These are phyloP conservation scores for Apodemus agrarius DNA, from an alignment of 2,797 vertebrate genomes.

Conservation along the genomic window DNA sequence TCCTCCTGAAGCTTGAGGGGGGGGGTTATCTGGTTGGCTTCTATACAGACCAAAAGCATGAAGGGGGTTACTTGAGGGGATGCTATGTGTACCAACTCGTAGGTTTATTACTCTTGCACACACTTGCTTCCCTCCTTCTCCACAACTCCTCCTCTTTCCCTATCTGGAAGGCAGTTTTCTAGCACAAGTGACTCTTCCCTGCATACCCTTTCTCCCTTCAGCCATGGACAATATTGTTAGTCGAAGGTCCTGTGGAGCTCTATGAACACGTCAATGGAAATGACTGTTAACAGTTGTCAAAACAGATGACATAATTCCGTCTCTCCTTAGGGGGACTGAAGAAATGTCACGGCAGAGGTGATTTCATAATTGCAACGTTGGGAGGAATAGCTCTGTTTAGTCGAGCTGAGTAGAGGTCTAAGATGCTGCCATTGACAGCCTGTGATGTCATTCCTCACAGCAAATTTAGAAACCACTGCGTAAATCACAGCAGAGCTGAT, in stretches of 20 bases:
- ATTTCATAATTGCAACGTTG: conserved; percentile 27
- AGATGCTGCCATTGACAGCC: neutral
- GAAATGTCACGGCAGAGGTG: neutral
- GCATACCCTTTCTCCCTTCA: neutral
- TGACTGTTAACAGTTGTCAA: neutral
- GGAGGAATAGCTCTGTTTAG: neutral
- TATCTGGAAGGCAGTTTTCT: neutral
- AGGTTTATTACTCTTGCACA: conserved; percentile 25
- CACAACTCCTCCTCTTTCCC: neutral
- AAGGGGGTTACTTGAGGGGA: neutral
- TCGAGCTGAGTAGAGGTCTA: neutral
- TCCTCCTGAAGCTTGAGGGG: neutral
- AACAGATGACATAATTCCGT: neutral
- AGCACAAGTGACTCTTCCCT: neutral
- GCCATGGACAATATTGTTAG: neutral
- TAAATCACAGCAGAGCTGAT: neutral
- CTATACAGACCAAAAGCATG: neutral
- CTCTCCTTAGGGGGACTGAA: neutral
- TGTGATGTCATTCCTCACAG: neutral
- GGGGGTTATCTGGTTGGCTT: neutral
- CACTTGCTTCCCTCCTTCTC: neutral
- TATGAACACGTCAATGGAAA: neutral
- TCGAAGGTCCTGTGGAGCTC: neutral
- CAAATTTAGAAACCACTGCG: neutral
- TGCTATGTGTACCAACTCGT: neutral